Evolutionary conservation across 2,888 invertebrate species (phyloP), one percentile per base, ranked within the genome.

Genomic region (Hirudinaria manillensis): DNA sequence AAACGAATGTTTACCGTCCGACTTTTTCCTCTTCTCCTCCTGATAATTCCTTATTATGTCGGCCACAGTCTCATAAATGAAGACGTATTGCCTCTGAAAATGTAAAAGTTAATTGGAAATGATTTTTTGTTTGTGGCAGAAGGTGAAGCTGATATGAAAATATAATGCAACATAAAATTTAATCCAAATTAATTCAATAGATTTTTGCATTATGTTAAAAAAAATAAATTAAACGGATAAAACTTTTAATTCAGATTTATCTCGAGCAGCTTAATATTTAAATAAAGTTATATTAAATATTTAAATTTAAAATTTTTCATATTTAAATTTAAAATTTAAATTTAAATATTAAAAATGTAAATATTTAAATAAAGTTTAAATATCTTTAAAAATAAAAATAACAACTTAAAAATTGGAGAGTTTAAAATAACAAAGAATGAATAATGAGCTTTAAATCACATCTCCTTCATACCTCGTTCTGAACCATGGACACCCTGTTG

Each of bases 401-500:
- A 19, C 53, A 53, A 19, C 19, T 16, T 16, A 53, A 53, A 53
- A 19, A 16, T 53, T 53, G 53, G 53, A 53, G 53, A 53, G 19
- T 53, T 16, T 53, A 16, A 70, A 38, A 3, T 13, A 36, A n/a
- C n/a, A 45, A 1, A 45, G 13, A 45, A 45, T 1, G 16, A 45
- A 6, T 45, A 45, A 45, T 34, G 45, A n/a, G 10, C 29, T 29
- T 32, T 67, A 32, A 29, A 65, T 32, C 32, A n/a, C 16, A n/a
- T 27, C 68, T 4, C n/a, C 16, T 27, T 34, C 29, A 24, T 32
- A 75, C 75, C 75, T 75, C 75, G 10, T 71, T 75, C 36, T 75
- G 75, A 13, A 75, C 75, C 75, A 75, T 75, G 72, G 56, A 75
- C 51, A 65, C 75, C 4, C 75, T 34, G 66, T 75, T 75, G n/a